Evolutionary conservation across 2,888 invertebrate genomes (phyloP).

Genomic region (Callyntrura guangdongensis): DNA sequence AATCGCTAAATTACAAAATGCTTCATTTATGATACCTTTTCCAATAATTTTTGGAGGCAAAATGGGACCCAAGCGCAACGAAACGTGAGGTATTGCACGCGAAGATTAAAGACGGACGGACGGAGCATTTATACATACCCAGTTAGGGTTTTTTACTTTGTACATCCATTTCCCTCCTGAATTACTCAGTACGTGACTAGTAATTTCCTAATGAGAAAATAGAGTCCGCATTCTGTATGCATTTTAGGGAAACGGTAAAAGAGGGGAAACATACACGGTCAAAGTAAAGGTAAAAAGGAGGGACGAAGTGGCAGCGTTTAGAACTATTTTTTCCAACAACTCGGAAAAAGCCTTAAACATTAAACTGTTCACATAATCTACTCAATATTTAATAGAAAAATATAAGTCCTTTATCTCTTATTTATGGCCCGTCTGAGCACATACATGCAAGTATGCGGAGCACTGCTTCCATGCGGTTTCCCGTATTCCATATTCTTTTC

Average conservation of each 20-base stretch:
- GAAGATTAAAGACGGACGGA: not conserved
- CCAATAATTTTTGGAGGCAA: no score
- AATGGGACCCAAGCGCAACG: no score
- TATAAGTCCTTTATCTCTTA: slow-evolving; percentile 5
- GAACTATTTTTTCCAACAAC: not conserved
- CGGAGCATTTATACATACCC: not conserved
- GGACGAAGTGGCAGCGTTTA: not conserved
- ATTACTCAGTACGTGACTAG: slow-evolving; percentile 51
- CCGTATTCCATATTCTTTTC: not conserved
- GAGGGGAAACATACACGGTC: not conserved
- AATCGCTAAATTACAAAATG: no score
- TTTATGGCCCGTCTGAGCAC: not conserved
- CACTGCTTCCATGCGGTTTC: not conserved
- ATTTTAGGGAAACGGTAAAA: slow-evolving; percentile 23
- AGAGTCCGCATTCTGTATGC: slow-evolving; percentile 21
- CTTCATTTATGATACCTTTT: no score
- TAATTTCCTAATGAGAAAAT: slow-evolving; percentile 64
- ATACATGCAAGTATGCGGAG: not conserved
- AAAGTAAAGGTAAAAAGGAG: not conserved
- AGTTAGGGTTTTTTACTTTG: not conserved
- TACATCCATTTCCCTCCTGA: slow-evolving; percentile 12
- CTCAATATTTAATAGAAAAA: not conserved
- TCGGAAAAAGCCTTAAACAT: not conserved
- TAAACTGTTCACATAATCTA: not conserved
- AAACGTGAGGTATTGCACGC: no score